phyloP scores from a whole-genome alignment of 2,797 vertebrate genomes.

The Petrocephalus schoutedeni region DNA sequence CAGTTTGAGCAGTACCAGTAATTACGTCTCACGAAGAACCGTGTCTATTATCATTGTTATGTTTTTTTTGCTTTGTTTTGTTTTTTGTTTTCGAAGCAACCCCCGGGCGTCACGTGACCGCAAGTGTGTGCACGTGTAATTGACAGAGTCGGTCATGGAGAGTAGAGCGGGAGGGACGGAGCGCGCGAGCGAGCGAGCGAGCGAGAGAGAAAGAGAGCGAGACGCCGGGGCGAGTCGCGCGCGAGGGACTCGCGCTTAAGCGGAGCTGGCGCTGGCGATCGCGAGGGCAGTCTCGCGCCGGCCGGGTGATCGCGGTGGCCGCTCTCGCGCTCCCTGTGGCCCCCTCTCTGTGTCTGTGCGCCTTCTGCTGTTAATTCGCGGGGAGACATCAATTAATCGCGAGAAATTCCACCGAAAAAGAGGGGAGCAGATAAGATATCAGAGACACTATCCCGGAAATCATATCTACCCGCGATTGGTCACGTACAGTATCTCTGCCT shows the following conservation, averaged over 20 bases:
- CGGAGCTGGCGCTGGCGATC: neutral
- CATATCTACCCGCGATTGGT: conserved; percentile 53
- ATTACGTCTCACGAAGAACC: neutral
- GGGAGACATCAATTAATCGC: conserved; percentile 10
- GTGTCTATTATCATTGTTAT: neutral
- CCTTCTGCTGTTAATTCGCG: neutral
- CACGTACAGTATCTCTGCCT: conserved; percentile 54
- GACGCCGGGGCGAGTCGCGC: conserved; percentile 11
- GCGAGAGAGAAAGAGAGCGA: conserved; percentile 30
- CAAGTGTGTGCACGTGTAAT: conserved; percentile 47
- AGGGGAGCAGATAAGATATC: conserved; percentile 36
- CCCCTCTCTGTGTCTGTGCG: neutral
- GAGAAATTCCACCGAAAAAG: conserved; percentile 35
- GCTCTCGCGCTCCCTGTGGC: neutral
- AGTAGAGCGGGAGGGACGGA: conserved; percentile 7
- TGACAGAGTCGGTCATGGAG: conserved; percentile 51
- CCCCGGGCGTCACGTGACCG: conserved; percentile 42
- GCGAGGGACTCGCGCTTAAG: conserved; percentile 6
- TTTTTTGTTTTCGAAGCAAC: conserved; percentile 32
- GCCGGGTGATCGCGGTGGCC: neutral
- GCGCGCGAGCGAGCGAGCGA: neutral
- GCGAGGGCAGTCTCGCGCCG: neutral
- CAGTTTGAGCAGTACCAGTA: neutral
- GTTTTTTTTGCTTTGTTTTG: neutral
- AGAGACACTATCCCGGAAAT: conserved; percentile 57